A percentile compares a stretch with the other conserved stretches of the same genome.
These are phyloP conservation scores for Eupithecia subfuscata DNA, from an alignment of 2,888 invertebrate genomes.

Conservation along the genomic window DNA sequence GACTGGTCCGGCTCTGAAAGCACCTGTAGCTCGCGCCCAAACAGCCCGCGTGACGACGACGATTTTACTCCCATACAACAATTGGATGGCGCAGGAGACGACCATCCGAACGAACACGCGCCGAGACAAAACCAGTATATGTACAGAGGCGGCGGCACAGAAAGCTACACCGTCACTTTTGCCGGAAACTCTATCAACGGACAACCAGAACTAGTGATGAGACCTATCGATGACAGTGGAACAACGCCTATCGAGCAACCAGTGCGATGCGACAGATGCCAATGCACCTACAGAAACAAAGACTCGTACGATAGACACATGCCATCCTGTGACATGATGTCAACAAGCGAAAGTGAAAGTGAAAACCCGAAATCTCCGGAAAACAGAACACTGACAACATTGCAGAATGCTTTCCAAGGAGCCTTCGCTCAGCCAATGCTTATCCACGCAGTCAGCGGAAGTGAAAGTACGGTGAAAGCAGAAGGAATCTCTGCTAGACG, in stretches of 20 bases:
- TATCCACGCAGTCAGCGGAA: constrained; percentile 77
- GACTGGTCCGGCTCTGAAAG: constrained; percentile 86
- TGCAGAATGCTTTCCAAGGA: constrained; percentile 81
- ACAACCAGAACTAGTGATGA: constrained; percentile 76
- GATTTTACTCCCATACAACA: constrained; percentile 85
- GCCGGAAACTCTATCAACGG: constrained; percentile 81
- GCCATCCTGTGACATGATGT: constrained; percentile 89
- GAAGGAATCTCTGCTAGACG: constrained; percentile 78
- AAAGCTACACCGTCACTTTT: constrained; percentile 80
- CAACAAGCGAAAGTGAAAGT: constrained; percentile 92
- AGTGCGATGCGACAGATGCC: constrained; percentile 94
- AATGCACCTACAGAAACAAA: constrained; percentile 92
- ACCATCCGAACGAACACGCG: constrained; percentile 71
- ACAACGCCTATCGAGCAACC: constrained; percentile 85
- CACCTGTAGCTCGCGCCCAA: constrained; percentile 76
- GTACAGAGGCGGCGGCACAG: constrained; percentile 78
- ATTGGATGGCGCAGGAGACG: constrained; percentile 88
- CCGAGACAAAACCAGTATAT: constrained; percentile 74
- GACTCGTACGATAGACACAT: constrained; percentile 92
- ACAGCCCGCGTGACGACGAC: constrained; percentile 70
- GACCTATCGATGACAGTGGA: constrained; percentile 72
- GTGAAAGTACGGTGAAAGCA: constrained; percentile 77
- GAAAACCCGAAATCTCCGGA: constrained; percentile 86
- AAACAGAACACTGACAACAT: constrained; percentile 77
- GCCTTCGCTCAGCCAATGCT: constrained; percentile 81